Conservation (phyloP, 1,140 invertebrate species). For the Littorina saxatilis region DNA sequence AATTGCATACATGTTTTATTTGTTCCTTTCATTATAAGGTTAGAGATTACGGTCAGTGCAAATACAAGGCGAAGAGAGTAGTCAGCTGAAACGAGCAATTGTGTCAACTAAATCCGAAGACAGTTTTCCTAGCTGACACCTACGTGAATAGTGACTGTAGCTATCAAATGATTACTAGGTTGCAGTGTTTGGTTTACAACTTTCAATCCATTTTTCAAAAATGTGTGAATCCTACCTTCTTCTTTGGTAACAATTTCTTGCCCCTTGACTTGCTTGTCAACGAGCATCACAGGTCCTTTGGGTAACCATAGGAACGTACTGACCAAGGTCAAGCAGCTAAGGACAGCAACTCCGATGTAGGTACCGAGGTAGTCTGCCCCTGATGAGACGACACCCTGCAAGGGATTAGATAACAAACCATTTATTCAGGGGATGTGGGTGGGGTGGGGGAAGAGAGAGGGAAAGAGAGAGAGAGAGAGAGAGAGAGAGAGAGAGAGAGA, state of each 20-base stretch:
- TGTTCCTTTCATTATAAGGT: too few relatives aligned
- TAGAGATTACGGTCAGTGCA: too few relatives aligned
- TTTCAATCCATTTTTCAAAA: too few relatives aligned
- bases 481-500: neutral
- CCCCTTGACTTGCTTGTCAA: neutral
- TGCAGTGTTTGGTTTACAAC: too few relatives aligned
- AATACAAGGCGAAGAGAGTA: too few relatives aligned
- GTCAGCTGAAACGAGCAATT: too few relatives aligned
- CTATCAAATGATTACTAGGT: too few relatives aligned
- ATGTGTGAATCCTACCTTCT: too few relatives aligned
- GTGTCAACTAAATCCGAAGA: too few relatives aligned
- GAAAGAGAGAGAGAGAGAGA: neutral
- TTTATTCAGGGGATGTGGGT: neutral
- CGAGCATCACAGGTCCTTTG: neutral
- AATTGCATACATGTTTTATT: too few relatives aligned
- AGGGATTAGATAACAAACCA: neutral
- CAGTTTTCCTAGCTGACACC: too few relatives aligned
- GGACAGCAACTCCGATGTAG: neutral
- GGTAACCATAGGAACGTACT: slow-evolving; percentile 21
- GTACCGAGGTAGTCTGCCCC: neutral
- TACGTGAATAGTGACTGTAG: too few relatives aligned
- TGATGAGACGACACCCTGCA: neutral
- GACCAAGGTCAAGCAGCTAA: slow-evolving; percentile 5
- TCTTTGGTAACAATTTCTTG: neutral
- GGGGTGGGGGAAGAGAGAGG: neutral